Evolutionary conservation across 92 coral and sea anemone genomes (phyloP).

Genomic region (Heteractis magnifica): DNA sequence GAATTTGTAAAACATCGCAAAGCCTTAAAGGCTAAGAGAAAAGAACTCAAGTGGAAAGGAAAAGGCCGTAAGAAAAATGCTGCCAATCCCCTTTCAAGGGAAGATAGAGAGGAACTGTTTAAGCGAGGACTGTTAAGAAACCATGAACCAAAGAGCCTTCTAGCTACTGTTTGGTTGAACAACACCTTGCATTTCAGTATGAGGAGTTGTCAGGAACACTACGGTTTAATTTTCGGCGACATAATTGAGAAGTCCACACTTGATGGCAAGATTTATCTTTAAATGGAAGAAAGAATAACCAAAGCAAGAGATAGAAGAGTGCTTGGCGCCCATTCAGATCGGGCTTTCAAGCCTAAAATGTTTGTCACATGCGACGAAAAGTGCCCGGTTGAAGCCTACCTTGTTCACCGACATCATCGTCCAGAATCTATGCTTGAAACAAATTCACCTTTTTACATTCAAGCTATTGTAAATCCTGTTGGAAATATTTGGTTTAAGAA

Average conservation of each 20-base stretch:
- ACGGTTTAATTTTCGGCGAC: conserved; percentile 27
- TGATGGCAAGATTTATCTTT: conserved; percentile 25
- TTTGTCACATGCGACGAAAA: conserved; percentile 2
- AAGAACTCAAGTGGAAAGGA: conserved; percentile 34
- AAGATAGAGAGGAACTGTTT: too few relatives aligned
- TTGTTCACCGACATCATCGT: too few relatives aligned
- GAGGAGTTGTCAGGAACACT: conserved; percentile 32
- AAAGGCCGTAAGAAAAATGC: conserved; percentile 43
- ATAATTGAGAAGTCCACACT: conserved; percentile 34
- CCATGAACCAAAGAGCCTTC: not conserved
- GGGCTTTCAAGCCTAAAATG: conserved; percentile 30
- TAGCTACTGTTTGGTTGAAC: conserved; percentile 3
- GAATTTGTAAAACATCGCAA: conserved; percentile 22
- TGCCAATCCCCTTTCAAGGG: too few relatives aligned
- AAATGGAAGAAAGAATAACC: conserved; percentile 31
- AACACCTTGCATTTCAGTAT: conserved; percentile 26
- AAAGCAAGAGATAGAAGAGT: conserved; percentile 36
- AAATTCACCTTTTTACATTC: too few relatives aligned
- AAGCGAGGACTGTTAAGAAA: too few relatives aligned
- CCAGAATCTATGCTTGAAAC: too few relatives aligned
- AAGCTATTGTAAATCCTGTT: too few relatives aligned
- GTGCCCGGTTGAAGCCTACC: conserved; percentile 24
- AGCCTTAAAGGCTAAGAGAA: conserved; percentile 35
- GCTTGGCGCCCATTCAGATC: conserved; percentile 28
- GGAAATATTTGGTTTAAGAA: too few relatives aligned